Evolutionary conservation across 2,888 invertebrate species (phyloP).

Genomic region (Sinohyriopsis cumingii): DNA sequence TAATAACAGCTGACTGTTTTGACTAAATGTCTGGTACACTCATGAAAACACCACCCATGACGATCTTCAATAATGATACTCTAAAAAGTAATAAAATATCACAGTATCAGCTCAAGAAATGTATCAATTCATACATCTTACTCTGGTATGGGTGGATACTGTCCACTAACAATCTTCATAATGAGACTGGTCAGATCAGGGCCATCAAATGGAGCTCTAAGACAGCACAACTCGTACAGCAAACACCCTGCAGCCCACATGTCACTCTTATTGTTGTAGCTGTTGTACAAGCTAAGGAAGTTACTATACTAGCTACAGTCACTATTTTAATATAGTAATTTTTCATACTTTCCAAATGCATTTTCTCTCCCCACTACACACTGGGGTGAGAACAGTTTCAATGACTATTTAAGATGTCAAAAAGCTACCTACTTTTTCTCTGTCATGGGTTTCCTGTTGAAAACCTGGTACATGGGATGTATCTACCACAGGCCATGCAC

Average conservation of each 20-base stretch:
- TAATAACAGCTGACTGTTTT: too few relatives aligned
- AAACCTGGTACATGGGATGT: too few relatives aligned
- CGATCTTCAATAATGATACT: too few relatives aligned
- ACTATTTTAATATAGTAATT: not conserved
- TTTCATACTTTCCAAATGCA: not conserved
- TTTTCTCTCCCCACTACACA: too few relatives aligned
- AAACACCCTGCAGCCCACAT: slow-evolving; percentile 68
- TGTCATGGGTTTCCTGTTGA: too few relatives aligned
- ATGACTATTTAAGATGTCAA: too few relatives aligned
- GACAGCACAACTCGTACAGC: slow-evolving; percentile 60
- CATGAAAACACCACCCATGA: too few relatives aligned
- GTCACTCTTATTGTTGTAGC: slow-evolving; percentile 64
- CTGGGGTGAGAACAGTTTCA: too few relatives aligned
- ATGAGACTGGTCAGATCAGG: slow-evolving; percentile 49
- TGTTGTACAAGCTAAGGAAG: slow-evolving; percentile 20
- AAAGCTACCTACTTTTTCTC: too few relatives aligned
- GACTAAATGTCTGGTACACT: too few relatives aligned
- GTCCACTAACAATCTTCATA: slow-evolving; percentile 51
- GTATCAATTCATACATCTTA: slow-evolving; percentile 17
- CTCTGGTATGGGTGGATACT: slow-evolving; percentile 58
- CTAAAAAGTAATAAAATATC: too few relatives aligned
- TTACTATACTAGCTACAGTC: not conserved
- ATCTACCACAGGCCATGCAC: too few relatives aligned
- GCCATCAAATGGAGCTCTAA: slow-evolving; percentile 61
- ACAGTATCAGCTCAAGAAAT: not conserved